A percentile compares a stretch with the other conserved stretches of the same genome.
Conservation (phyloP, 2,888 invertebrate species). For the Zhuqinia jingwanae region DNA sequence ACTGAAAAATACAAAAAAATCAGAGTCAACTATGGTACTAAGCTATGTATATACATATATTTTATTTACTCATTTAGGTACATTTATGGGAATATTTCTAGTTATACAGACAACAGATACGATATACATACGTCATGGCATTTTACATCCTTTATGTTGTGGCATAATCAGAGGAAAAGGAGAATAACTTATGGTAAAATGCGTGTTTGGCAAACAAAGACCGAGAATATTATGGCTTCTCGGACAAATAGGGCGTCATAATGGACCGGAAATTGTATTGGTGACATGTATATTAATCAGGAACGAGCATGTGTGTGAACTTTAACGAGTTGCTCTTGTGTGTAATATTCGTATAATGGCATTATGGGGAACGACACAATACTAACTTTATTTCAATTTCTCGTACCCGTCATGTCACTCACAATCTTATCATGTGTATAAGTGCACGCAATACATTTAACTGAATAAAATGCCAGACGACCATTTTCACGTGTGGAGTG, state of each 20-base stretch:
- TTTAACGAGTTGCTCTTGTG: slow-evolving; percentile 19
- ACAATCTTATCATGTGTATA: no score
- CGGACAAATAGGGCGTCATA: slow-evolving; percentile 64
- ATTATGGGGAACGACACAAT: slow-evolving; percentile 1
- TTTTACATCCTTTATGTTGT: no score
- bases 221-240: slow-evolving; percentile 66
- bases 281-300: slow-evolving; percentile 71
- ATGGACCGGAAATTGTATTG: slow-evolving; percentile 72
- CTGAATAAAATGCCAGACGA: no score
- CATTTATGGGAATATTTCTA: no score
- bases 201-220: slow-evolving; percentile 41
- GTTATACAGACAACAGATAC: no score
- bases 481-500: no score
- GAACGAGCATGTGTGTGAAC: slow-evolving; percentile 31
- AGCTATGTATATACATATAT: no score
- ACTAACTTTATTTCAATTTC: slow-evolving; percentile 65
- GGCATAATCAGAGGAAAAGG: background rate
- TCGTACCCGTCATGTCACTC: slow-evolving; percentile 21
- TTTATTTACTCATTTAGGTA: no score
- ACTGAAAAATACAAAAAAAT: no score
- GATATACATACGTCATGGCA: no score
- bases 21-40: no score
- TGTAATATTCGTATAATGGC: background rate
- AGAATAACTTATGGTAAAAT: background rate
- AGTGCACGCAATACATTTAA: no score